Evolutionary conservation across 30 jellyfish, hydroid and myxozoan genomes (phyloP).

Genomic region (Turritopsis rubra): DNA sequence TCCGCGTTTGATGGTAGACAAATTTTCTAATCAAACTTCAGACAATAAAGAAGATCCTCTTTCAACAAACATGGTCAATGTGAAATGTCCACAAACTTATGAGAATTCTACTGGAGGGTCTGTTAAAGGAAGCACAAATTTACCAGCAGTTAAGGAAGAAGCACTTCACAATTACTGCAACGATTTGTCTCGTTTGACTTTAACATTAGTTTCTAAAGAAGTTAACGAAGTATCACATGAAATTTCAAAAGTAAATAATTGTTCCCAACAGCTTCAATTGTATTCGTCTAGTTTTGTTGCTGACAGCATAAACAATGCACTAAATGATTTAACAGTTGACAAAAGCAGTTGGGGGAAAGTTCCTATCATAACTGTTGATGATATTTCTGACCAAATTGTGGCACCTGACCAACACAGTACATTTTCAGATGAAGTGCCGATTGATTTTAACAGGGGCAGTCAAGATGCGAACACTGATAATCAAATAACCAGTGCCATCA

Average conservation of each 20-base stretch:
- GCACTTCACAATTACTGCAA: background rate
- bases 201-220: background rate
- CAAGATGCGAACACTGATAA: background rate
- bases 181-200: background rate
- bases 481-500: background rate
- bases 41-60: too few species aligned
- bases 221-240: background rate
- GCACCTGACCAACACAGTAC: background rate
- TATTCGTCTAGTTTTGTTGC: background rate
- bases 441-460: background rate
- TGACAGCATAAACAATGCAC: slow-evolving; percentile 9
- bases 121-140: background rate
- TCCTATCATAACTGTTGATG: background rate
- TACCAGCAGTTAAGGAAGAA: background rate
- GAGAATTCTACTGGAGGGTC: background rate
- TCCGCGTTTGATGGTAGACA: background rate
- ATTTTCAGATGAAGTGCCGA: background rate
- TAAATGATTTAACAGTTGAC: background rate
- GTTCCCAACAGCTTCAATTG: background rate
- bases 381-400: background rate
- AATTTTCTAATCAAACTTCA: too few species aligned
- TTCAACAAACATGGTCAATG: too few species aligned
- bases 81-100: too few species aligned
- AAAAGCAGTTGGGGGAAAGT: background rate
- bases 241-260: background rate